Percentiles rank a stretch among this genome's conserved stretches.
phyloP scores from a whole-genome alignment of 2,888 invertebrate species.

The Acronicta alni region DNA sequence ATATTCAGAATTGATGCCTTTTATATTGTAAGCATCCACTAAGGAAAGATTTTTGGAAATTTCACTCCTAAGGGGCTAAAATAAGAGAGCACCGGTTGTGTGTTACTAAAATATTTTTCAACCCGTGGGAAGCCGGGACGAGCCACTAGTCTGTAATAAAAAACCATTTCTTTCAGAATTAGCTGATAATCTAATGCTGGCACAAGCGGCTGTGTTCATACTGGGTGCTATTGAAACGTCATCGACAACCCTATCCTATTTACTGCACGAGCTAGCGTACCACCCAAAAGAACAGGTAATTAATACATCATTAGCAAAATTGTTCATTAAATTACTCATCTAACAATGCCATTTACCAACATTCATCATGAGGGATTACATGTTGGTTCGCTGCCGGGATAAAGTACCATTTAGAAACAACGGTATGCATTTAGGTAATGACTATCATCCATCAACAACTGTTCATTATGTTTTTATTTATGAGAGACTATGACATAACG shows the following conservation, averaged over 20 bases:
- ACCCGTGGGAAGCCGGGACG: no score
- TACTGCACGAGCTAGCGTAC: constrained; percentile 75
- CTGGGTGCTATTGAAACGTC: constrained; percentile 80
- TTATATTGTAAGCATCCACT: no score
- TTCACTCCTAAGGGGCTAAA: no score
- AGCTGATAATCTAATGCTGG: constrained; percentile 77
- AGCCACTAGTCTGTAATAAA: no score
- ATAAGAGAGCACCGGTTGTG: no score
- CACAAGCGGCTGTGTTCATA: constrained; percentile 79
- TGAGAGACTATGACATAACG: not conserved
- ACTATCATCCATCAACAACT: not conserved
- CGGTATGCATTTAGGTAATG: constrained; percentile 11
- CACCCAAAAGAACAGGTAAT: constrained; percentile 75
- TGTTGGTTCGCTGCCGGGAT: not conserved
- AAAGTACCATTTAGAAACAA: constrained; percentile 1
- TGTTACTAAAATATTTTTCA: no score
- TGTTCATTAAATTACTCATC: constrained; percentile 6
- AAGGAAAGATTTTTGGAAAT: no score
- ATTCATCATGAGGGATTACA: constrained; percentile 1
- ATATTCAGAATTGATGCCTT: no score
- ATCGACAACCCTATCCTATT: constrained; percentile 69
- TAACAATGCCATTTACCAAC: constrained; percentile 1
- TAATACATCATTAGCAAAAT: constrained; percentile 10
- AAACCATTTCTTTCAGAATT: constrained; percentile 61
- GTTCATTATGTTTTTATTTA: not conserved